Conservation (phyloP, 2,888 invertebrate species). For the Magallana nippona region DNA sequence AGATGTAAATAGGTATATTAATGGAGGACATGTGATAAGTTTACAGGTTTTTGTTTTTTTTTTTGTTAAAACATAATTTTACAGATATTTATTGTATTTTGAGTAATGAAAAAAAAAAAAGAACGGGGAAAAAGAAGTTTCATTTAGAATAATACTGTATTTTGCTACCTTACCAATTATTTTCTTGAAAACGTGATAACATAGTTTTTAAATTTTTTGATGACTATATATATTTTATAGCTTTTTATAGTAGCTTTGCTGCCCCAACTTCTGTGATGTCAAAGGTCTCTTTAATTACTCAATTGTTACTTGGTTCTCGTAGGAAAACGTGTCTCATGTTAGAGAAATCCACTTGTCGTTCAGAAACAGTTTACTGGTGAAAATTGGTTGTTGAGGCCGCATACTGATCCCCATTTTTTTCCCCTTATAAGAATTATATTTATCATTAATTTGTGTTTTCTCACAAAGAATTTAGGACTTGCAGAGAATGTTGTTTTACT, state of each 20-base stretch:
- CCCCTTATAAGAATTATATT: too few species aligned
- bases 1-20: neutral
- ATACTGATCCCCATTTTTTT: neutral
- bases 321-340: constrained; percentile 7
- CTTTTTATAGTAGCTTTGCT: constrained; percentile 12
- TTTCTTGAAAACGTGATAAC: constrained; percentile 22
- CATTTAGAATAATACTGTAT: constrained; percentile 6
- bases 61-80: neutral
- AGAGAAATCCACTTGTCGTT: constrained; percentile 7
- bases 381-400: constrained; percentile 12
- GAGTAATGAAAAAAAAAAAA: neutral
- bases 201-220: neutral
- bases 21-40: neutral
- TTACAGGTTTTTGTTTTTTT: neutral
- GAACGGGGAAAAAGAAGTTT: neutral
- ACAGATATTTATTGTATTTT: neutral
- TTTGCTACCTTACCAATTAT: constrained; percentile 31
- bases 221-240: constrained; percentile 16
- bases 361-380: constrained; percentile 12
- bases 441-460: neutral
- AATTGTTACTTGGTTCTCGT: neutral
- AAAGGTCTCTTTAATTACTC: neutral
- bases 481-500: constrained; percentile 3
- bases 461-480: neutral
- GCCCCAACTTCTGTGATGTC: neutral